These are phyloP conservation scores for Bothrops jararaca DNA, from an alignment of 2,113 vertebrate species.

Conservation along the genomic window DNA sequence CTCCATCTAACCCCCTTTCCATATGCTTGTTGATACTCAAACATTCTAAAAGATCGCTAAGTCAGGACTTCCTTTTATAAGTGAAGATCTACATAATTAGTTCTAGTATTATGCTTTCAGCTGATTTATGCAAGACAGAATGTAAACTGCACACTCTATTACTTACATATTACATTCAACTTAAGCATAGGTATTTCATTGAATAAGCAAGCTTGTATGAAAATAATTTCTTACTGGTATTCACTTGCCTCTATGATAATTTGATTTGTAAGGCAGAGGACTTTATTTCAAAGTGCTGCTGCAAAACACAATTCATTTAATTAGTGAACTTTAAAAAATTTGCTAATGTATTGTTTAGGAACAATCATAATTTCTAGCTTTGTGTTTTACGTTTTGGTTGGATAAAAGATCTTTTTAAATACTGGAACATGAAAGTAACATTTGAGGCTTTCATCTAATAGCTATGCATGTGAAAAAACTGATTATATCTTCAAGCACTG, in stretches of 20 bases:
- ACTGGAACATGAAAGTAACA: too few species aligned
- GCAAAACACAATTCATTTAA: background rate
- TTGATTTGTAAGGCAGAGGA: background rate
- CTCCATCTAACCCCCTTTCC: background rate
- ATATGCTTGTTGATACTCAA: background rate
- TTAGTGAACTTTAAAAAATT: background rate
- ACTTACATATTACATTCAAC: background rate
- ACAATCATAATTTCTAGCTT: background rate
- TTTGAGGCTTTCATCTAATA: background rate
- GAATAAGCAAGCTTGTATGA: background rate
- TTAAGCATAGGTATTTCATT: background rate
- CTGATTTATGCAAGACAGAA: background rate
- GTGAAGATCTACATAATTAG: background rate
- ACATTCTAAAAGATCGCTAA: background rate
- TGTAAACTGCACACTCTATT: background rate
- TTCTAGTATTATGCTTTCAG: background rate
- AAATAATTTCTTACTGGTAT: background rate
- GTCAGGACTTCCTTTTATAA: background rate
- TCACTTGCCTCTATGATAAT: background rate
- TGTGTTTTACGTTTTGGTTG: background rate
- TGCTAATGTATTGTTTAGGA: background rate
- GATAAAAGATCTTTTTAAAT: background rate
- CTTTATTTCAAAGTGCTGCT: background rate
- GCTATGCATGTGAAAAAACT: background rate
- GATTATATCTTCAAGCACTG: too few species aligned